Evolutionary conservation across 2,113 vertebrate species (phyloP).

Genomic region (Microcebus lehilahytsara): DNA sequence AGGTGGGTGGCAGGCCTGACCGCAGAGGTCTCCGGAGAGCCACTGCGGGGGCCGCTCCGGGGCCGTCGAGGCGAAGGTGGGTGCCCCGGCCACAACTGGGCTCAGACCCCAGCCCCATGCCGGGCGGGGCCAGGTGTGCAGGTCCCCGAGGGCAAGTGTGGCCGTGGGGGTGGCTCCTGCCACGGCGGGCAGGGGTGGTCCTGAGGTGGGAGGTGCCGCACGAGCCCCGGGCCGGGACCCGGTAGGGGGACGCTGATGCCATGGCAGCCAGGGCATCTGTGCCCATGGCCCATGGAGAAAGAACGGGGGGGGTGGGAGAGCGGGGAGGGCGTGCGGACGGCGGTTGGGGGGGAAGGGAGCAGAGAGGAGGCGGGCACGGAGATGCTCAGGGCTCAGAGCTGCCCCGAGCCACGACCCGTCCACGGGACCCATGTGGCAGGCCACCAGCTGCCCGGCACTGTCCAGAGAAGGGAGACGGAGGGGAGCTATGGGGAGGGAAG

Average conservation of each 20-base stretch:
- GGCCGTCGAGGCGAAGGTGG: too few relatives aligned
- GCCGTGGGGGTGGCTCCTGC: fast-evolving
- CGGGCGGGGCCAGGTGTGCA: neutral
- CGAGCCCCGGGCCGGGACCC: neutral
- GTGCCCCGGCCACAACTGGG: fast-evolving
- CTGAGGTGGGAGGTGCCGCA: neutral
- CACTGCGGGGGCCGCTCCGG: neutral
- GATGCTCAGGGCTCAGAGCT: fast-evolving
- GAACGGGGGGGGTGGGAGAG: neutral
- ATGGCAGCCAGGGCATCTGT: neutral
- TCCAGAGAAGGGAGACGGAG: neutral
- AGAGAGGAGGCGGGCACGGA: neutral
- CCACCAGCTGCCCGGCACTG: too few relatives aligned
- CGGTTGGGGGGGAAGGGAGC: fast-evolving
- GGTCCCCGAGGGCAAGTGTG: fast-evolving
- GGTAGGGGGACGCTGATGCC: neutral
- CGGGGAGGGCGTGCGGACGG: too few relatives aligned
- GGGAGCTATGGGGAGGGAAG: too few relatives aligned
- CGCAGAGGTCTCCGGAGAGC: neutral
- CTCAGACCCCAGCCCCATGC: neutral
- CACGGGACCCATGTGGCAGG: neutral
- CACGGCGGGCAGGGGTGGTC: fast-evolving
- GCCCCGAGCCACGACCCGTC: neutral
- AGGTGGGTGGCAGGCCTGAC: neutral
- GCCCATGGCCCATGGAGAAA: neutral